Evolutionary conservation across 37 sponge, comb jelly and placozoan genomes (phyloP).

Genomic region (Cliona cf. orientalis): DNA sequence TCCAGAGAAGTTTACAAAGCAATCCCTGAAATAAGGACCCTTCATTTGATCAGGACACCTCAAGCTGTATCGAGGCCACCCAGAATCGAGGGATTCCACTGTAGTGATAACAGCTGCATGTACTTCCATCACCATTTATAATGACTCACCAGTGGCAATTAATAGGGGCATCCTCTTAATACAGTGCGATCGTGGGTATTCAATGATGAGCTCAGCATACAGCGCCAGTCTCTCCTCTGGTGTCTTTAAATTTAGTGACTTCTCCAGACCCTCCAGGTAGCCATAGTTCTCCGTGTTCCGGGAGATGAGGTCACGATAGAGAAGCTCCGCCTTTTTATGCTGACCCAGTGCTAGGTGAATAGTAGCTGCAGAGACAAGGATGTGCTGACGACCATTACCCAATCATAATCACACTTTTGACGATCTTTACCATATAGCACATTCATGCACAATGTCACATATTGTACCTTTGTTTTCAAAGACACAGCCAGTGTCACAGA

Average conservation of each 20-base stretch:
- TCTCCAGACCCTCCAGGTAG: conserved; percentile 81
- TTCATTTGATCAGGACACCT: too few relatives aligned
- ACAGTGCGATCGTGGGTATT: conserved; percentile 72
- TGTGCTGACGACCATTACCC: not conserved
- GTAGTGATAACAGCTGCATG: too few relatives aligned
- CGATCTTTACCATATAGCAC: too few relatives aligned
- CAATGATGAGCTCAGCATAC: conserved; percentile 57
- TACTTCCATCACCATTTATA: not conserved
- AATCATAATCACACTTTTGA: not conserved
- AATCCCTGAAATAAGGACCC: too few relatives aligned
- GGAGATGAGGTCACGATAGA: conserved; percentile 75
- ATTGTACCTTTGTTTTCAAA: conserved; percentile 82
- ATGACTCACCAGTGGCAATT: conserved; percentile 53
- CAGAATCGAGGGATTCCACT: too few relatives aligned
- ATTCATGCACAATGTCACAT: too few relatives aligned
- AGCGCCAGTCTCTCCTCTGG: conserved; percentile 60
- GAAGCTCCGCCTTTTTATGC: conserved; percentile 69
- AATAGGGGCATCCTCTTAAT: conserved; percentile 55
- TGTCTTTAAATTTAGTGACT: conserved; percentile 38
- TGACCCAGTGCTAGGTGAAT: conserved; percentile 48
- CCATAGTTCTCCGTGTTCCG: conserved; percentile 86
- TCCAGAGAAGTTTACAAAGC: too few relatives aligned
- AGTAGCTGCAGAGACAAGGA: conserved; percentile 55
- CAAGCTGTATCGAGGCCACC: too few relatives aligned
- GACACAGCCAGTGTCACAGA: conserved; percentile 70